Evolutionary conservation across 2,888 invertebrate genomes (phyloP), one percentile per base, ranked within the genome.

Genomic region (Graphium colonna): DNA sequence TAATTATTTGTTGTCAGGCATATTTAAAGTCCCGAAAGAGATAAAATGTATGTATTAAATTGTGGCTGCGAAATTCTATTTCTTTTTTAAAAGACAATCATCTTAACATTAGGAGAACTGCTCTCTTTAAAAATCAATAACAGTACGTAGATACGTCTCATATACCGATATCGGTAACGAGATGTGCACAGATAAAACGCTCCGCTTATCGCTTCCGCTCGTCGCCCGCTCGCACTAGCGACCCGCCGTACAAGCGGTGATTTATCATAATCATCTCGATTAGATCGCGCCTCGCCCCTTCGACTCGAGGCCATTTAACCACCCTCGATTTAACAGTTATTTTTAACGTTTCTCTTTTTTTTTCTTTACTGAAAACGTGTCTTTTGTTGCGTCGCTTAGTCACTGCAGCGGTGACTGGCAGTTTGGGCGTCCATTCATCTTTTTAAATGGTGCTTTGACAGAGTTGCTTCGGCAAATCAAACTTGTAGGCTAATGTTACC

Each of bases 281-380:
- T 82, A 82, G 72, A 80, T 81, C 85, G 78, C 82, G 80, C 77
- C 84, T 75, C 77, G 75, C 82, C 80, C 81, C 77, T 55, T 50
- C 50, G 54, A 72, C 61, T 73, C 68, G 73, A 77, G 73, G 75
- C 73, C 75, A 76, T 75, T 79, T 80, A 81, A 75, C 77, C 78
- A 81, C 86, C 87, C 87, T 84, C 86, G 81, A 86, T 86, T 86
- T 85, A 83, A 84, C 87, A 78, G 74, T 82, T 82, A 82, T 84
- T 84, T 79, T 82, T 77, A 76, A 79, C 73, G 75, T 73, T 82
- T 82, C 60, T 75, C 77, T 77, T 74, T 82, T 61, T 77, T 77
- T 74, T 79, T 36, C 36, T 76, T 77, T 72, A 56, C 58, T 33
- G 28, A 62, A 67, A 73, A 70, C 77, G 72, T 73, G 76, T 72